phyloP scores from a whole-genome alignment of 2,888 invertebrate genomes.

The Eristalis intricaria region DNA sequence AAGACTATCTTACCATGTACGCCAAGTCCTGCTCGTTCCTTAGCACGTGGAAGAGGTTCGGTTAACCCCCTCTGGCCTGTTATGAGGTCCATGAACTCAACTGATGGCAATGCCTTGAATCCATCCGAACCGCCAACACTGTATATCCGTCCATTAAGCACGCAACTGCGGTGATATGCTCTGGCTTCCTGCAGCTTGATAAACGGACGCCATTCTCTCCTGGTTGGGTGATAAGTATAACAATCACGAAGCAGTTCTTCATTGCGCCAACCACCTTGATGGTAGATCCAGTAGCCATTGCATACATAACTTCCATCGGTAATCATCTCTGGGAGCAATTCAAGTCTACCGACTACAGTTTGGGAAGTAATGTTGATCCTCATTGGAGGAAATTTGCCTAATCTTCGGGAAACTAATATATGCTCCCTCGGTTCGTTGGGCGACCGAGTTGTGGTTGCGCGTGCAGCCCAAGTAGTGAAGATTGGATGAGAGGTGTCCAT shows the following conservation, averaged over 20 bases:
- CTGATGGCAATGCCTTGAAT: constrained; percentile 31
- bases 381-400: constrained; percentile 36
- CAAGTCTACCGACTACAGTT: too few species aligned
- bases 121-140: constrained; percentile 61
- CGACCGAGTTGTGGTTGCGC: neutral
- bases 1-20: constrained; percentile 24
- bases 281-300: constrained; percentile 35
- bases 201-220: constrained; percentile 62
- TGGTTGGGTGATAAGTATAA: constrained; percentile 50
- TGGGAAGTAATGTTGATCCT: constrained; percentile 23
- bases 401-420: constrained; percentile 42
- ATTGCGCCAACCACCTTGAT: constrained; percentile 61
- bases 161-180: constrained; percentile 66
- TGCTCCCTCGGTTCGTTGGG: too few species aligned
- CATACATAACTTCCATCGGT: constrained; percentile 42
- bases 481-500: neutral
- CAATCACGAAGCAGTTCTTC: constrained; percentile 7
- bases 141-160: constrained; percentile 50
- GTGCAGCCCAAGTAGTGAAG: constrained; percentile 37
- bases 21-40: constrained; percentile 64
- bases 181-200: constrained; percentile 59
- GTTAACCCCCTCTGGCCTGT: constrained; percentile 26
- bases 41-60: constrained; percentile 32
- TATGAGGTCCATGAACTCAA: constrained; percentile 61
- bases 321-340: constrained; percentile 28